A percentile compares a stretch with the other conserved stretches of the same genome.
phyloP scores from a whole-genome alignment of 2,797 vertebrate species.

The Acrossocheilus wenchowensis region DNA sequence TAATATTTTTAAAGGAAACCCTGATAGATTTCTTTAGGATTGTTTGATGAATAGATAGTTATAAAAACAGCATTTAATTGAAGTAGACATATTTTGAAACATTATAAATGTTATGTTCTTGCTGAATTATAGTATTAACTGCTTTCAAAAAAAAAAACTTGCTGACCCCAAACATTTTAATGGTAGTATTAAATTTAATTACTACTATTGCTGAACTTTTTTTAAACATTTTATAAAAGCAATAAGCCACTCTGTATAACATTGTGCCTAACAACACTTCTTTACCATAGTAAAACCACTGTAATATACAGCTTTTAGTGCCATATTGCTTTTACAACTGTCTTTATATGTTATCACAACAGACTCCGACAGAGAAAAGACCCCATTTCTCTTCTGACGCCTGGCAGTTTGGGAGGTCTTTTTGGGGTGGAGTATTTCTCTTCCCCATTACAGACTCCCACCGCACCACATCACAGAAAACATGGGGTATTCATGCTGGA shows the following conservation, averaged over 20 bases:
- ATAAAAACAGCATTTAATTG: neutral
- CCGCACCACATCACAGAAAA: constrained; percentile 42
- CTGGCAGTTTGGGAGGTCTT: constrained; percentile 27
- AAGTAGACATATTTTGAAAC: neutral
- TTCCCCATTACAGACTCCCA: neutral
- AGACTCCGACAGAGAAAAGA: neutral
- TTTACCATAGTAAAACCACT: neutral
- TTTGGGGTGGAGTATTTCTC: neutral
- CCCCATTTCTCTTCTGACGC: neutral
- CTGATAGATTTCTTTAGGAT: neutral
- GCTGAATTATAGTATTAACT: neutral
- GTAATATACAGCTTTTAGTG: neutral
- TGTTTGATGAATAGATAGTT: neutral
- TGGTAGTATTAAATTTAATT: neutral
- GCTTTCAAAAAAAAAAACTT: neutral
- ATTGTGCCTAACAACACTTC: neutral
- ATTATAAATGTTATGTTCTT: neutral
- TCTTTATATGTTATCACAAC: neutral
- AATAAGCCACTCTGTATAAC: neutral
- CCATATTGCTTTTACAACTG: constrained; percentile 12
- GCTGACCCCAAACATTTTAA: too few relatives aligned
- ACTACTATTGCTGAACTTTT: neutral
- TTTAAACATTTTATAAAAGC: neutral
- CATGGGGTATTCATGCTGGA: constrained; percentile 7
- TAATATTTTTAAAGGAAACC: neutral